Evolutionary conservation across 2,888 invertebrate genomes (phyloP), one percentile per base, ranked within the genome.

Genomic region (Terebella lapidaria): DNA sequence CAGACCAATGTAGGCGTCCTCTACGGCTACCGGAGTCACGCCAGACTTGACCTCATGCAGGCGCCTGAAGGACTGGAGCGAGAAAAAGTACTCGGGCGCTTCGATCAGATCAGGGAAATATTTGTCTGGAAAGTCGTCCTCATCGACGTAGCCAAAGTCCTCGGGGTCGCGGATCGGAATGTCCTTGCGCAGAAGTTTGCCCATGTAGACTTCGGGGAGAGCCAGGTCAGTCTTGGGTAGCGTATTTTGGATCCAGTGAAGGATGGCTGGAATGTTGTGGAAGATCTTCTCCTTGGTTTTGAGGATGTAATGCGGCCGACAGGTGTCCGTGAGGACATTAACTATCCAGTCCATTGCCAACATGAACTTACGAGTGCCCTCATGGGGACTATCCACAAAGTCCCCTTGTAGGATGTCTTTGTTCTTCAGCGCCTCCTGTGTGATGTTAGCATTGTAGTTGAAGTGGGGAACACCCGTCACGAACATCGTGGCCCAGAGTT

Each of bases 1-100:
- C 10, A 70, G 42, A 3, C 66, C 69, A 3, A 70, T 26, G 45
- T 63, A 70, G 20, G 61, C 69, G 22, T 70, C 70, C 30, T 70
- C 70, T 58, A 65, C 57, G 5, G 63, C 59, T 28, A 70, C 61
- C 0, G 63, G 65, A 4, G 52, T 58, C 3, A 66, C 65, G 15
- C 29, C 5, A 10, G 10, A 5, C 57, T 46, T 57, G 52, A 30
- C 52, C 10, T 10, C 5, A n/a, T 27, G n/a, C 51, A 57, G 24
- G 35, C 26, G 49, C 3, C 35, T 5, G n/a, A 15, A 35, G 42
- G 42, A 10, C n/a, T 10, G 10, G 10, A 35, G 10, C 28, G 61
- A 63, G 56, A 70, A 65, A 22, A 70, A 49, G 57, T 67, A 70
- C 15, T 63, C 61, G 3, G 70, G 70, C 18, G 62, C 64, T 27